phyloP scores from a whole-genome alignment of 2,888 invertebrate species.

The Perdita meconis region DNA sequence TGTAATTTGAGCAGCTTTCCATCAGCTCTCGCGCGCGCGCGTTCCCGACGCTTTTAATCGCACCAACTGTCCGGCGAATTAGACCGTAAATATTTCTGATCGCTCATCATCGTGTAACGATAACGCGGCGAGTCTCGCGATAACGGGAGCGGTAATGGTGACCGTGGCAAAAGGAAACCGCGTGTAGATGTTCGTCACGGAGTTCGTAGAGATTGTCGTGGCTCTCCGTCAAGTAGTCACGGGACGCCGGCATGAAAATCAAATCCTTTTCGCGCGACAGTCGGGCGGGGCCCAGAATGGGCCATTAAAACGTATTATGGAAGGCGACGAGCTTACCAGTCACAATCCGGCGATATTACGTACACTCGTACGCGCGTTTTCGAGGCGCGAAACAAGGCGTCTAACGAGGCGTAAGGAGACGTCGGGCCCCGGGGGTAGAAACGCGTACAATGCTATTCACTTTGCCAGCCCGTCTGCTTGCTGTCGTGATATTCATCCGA shows the following conservation, averaged over 20 bases:
- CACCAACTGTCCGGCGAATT: not conserved
- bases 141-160: not conserved
- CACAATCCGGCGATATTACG: slow-evolving; percentile 63
- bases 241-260: slow-evolving; percentile 58
- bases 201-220: slow-evolving; percentile 31
- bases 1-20: too few species aligned
- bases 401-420: slow-evolving; percentile 79
- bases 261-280: slow-evolving; percentile 66
- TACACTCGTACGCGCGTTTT: slow-evolving; percentile 65
- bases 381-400: slow-evolving; percentile 76
- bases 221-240: slow-evolving; percentile 33
- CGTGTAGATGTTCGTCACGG: slow-evolving; percentile 7
- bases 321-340: slow-evolving; percentile 71
- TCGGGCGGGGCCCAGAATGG: slow-evolving; percentile 64
- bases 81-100: not conserved
- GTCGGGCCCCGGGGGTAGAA: slow-evolving; percentile 71
- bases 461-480: slow-evolving; percentile 50
- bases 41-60: too few species aligned
- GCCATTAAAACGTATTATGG: slow-evolving; percentile 76
- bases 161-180: not conserved
- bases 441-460: slow-evolving; percentile 71
- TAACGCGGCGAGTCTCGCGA: not conserved
- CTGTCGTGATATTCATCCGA: slow-evolving; percentile 40
- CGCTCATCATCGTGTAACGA: too few species aligned
- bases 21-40: too few species aligned